A percentile compares a stretch with the other conserved stretches of the same genome.
These are phyloP conservation scores for Phaedon cochleariae DNA, from an alignment of 2,888 invertebrate species.

Conservation along the genomic window DNA sequence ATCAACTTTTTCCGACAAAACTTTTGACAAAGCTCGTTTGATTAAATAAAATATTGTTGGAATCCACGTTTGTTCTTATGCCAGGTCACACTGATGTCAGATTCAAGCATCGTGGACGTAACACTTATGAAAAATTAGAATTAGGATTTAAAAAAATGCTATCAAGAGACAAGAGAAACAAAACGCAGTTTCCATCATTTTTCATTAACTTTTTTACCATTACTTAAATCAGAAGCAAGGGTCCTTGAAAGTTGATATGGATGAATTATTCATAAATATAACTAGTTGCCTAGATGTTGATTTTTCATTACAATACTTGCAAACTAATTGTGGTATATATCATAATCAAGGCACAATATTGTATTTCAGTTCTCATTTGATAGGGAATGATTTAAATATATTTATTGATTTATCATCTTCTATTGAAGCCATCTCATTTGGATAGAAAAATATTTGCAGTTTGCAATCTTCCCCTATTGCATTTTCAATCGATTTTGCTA, in stretches of 20 bases:
- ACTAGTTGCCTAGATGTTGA: conserved; percentile 37
- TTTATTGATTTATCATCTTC: not conserved
- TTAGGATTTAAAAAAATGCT: too few species aligned
- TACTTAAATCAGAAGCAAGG: conserved; percentile 53
- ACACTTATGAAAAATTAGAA: too few species aligned
- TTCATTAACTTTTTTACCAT: not conserved
- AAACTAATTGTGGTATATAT: conserved; percentile 56
- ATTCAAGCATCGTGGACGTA: too few species aligned
- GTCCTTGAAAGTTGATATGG: conserved; percentile 53
- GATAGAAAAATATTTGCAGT: conserved; percentile 55
- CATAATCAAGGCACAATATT: conserved; percentile 60
- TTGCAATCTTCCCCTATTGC: conserved; percentile 45
- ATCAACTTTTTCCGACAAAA: too few species aligned
- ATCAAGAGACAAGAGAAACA: too few species aligned
- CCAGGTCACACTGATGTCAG: too few species aligned
- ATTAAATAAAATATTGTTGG: too few species aligned
- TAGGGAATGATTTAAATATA: conserved; percentile 7
- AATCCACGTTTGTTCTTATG: too few species aligned
- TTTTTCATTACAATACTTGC: conserved; percentile 40
- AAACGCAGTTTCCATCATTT: not conserved
- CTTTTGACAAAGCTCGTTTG: too few species aligned
- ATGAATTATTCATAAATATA: conserved; percentile 26
- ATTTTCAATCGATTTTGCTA: conserved; percentile 12
- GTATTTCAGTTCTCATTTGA: conserved; percentile 58
- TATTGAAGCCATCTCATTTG: conserved; percentile 18